Evolutionary conservation across 1,140 invertebrate genomes (phyloP), one percentile per base, ranked within the genome.

Genomic region (Cherax quadricarinatus): DNA sequence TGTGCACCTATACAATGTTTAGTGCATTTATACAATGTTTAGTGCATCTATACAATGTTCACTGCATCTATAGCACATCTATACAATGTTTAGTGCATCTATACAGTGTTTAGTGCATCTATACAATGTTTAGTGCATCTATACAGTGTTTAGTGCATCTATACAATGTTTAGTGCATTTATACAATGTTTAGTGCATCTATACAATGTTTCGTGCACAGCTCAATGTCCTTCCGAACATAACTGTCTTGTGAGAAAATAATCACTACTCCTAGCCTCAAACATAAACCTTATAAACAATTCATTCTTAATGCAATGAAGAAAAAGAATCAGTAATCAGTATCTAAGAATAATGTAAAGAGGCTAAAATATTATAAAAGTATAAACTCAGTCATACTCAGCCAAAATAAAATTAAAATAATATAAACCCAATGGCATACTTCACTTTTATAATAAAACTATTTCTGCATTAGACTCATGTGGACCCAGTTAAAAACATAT

Each of bases 201-300:
- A 30, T 86, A 86, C 16, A 73, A 86, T 51, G 41, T 70, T 70
- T 41, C 24, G 21, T 86, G 66, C 70, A 51, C 85, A 86, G 62
- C 85, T 86, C 85, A 73, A 73, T 70, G 21, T 51, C 85, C 85
- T 70, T 86, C 62, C 70, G 51, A 73, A 75, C 66, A 57, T 4
- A 49, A 51, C 6, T 75, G n/a, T 30, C 16, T 75, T 81, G 51
- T 51, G 24, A 4, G 48, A 21, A 51, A 21, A 81, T 81, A 49
- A 81, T 51, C 49, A 57, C 51, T 82, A 82, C 7, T 21, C 24
- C 57, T 14, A 75, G 3, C 6, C 21, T 75, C n/a, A 75, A 24
- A 75, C n/a, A 75, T 75, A 75, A 75, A 30, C n/a, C 70, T 75
- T 75, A 75, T 9, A 75, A 75, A 75, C n/a, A 75, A 75, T 0